Base-by-base conservation (phyloP, 1,140 invertebrate species). In the Drosophila sturtevanti region DNA sequence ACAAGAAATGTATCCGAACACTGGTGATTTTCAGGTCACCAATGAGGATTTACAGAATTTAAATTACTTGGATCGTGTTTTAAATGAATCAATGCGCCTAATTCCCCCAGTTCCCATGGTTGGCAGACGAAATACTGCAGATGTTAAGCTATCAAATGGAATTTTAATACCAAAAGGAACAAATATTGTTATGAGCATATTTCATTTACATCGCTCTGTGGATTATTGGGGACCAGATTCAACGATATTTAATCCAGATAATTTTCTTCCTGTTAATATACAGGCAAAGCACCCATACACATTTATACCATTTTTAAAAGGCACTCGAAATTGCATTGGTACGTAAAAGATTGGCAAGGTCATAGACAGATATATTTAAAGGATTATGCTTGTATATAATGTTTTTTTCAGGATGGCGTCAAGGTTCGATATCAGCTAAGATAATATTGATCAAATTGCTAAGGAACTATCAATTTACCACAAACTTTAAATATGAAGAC, bases 41-140 rank as follows among this genome's bases (percentile, higher is more conserved):
- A 92, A 93, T 66, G 91, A 93, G 6, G 94, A 95, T 61, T 67
- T 95, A 0, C 79, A 92, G 18, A 78, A 93, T 56, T 93, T 96
- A 93, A 93, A 93, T 41, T 95, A 95, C 74, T 91, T 95, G 18
- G 95, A 95, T 65, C 92, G 93, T 63, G 93, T 94, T 1, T 92
- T 95, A 3, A 94, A 94, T 75, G 95, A 95, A 89, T 93, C 93
- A 7, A 75, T 95, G 55, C 91, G 95, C 76, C 34, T 90, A 22
- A 81, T 90, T 51, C 66, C 90, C 2, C 41, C 80, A 0, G 41
- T 89, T 35, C 89, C 90, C 0, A 4, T 90, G 0, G 52, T 72
- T 0, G 52, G 59, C 0, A 65, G 87, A 11, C 54, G 72, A 58
- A 44, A 58, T 0, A 68, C 37, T 4, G 18, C 77, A 0, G 62